Base-by-base conservation (phyloP, 2,888 invertebrate genomes). In the Eristalis tenax region DNA sequence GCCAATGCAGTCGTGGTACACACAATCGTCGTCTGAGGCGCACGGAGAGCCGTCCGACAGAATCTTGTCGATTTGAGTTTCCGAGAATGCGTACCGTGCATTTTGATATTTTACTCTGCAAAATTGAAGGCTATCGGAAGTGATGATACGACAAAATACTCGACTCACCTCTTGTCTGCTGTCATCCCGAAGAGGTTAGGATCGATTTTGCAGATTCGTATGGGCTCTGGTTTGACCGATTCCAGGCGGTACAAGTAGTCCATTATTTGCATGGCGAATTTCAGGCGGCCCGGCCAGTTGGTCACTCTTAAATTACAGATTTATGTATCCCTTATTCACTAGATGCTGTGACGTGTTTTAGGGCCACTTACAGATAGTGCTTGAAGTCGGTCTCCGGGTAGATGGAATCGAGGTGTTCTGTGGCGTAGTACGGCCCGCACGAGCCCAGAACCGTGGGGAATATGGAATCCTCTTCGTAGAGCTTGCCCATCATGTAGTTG, bases 401-500 rank as follows among this genome's bases (percentile, higher is more conserved):
- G n/a, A 92, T 90, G 23, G 91, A 89, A 64, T 91, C 90, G 22
- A 93, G 85, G 56, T 91, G 90, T 81, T 93, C 92, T 0, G 92
- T 92, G 73, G 92, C 92, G 89, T 92, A 92, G 84, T 91, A 92
- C 8, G 92, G 92, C 2, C 92, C 93, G 63, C 93, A 93, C 4
- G 92, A 91, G 3, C 92, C 92, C 13, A 92, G 68, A 2, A 93
- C 91, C 0, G 91, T 90, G 13, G 93, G 93, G 81, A 93, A 93
- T 5, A 93, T 84, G 13, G 91, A 91, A 57, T 93, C 93, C 70
- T 93, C 93, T 78, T 93, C 93, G 73, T 91, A 93, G 0, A 93
- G 89, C 80, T 93, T 93, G 65, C 92, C 91, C 91, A 93, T 92
- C 92, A 93, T 91, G 63, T 92, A 93, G 77, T 92, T 92, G 88